A percentile compares a stretch with the other conserved stretches of the same genome.
Evolutionary conservation across 1,140 invertebrate genomes (phyloP).

Genomic region (Nylanderia fulva): DNA sequence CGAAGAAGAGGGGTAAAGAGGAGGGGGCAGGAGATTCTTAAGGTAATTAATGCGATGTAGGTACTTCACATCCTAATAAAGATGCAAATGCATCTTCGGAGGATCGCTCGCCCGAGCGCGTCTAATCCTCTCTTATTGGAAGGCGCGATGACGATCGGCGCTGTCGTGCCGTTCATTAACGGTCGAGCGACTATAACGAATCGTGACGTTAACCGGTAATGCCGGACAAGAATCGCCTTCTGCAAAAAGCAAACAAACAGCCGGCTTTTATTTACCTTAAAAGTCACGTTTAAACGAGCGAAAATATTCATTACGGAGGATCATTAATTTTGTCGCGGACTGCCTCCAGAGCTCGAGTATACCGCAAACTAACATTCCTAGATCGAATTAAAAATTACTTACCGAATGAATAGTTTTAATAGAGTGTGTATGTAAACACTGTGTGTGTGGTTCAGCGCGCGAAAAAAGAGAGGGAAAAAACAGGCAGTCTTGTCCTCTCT

Average conservation of each 20-base stretch:
- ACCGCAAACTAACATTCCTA: neutral
- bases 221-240: neutral
- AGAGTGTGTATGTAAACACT: no score
- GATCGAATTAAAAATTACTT: neutral
- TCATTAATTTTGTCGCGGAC: neutral
- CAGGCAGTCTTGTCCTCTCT: conserved; percentile 29
- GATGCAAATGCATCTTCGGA: conserved; percentile 37
- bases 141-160: neutral
- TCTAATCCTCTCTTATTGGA: conserved; percentile 10
- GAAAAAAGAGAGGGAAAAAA: neutral
- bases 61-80: conserved; percentile 21
- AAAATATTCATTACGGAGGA: neutral
- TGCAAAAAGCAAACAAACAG: neutral
- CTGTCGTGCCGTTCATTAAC: neutral
- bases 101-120: neutral
- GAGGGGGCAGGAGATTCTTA: neutral
- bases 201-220: neutral
- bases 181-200: neutral
- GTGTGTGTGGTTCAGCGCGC: no score
- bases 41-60: conserved; percentile 14
- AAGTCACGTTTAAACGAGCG: neutral
- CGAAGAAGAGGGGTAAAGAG: no score
- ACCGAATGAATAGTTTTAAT: no score
- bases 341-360: neutral
- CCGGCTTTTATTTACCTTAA: neutral